phyloP scores from a whole-genome alignment of 2,888 invertebrate species.

The Acanthosepion pharaonis region DNA sequence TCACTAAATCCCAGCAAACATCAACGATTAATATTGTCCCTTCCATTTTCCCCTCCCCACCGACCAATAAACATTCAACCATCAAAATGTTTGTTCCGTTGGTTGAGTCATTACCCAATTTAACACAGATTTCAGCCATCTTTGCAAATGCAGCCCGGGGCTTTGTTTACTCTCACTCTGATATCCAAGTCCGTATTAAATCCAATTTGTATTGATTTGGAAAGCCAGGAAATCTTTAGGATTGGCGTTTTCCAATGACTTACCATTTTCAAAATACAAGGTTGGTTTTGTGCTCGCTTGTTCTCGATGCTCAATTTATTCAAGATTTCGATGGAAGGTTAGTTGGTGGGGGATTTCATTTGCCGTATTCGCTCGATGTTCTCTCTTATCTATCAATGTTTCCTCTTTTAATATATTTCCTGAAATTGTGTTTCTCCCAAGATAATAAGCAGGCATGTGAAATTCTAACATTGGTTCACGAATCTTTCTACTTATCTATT shows the following conservation, averaged over 20 bases:
- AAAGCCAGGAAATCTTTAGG: neutral
- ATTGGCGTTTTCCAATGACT: neutral
- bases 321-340: neutral
- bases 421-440: no score
- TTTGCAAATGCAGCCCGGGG: neutral
- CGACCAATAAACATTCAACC: neutral
- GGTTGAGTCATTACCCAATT: neutral
- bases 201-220: neutral
- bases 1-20: neutral
- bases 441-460: no score
- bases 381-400: neutral
- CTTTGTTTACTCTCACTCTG: neutral
- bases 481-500: no score
- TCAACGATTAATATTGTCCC: neutral
- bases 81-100: neutral
- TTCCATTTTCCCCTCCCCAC: neutral
- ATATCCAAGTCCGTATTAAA: neutral
- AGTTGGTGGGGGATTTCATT: neutral
- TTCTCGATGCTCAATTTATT: neutral
- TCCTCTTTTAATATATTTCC: neutral
- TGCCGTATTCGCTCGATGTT: neutral
- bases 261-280: neutral
- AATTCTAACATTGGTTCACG: no score
- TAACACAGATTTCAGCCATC: neutral
- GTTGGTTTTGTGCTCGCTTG: neutral